These are phyloP conservation scores for Brachyhypopomus occidentalis DNA, from an alignment of 2,113 vertebrate genomes.

Conservation along the genomic window DNA sequence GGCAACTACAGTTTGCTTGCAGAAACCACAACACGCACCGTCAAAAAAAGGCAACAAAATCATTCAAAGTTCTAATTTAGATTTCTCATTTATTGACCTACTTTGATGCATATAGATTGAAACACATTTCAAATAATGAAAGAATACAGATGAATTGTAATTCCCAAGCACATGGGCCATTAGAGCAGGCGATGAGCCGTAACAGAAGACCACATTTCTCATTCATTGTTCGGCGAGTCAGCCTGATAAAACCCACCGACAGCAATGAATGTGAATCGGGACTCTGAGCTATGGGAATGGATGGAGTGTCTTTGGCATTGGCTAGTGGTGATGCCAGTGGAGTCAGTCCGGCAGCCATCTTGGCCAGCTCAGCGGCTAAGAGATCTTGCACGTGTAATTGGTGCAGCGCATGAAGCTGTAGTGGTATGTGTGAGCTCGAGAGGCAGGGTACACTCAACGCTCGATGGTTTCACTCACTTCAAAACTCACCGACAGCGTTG, in stretches of 20 bases:
- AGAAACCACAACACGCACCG: not conserved
- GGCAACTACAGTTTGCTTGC: not conserved
- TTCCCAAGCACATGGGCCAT: not conserved
- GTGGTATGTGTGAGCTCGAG: slow-evolving; percentile 54
- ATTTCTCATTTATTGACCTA: slow-evolving; percentile 23
- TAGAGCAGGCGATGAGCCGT: slow-evolving; percentile 8
- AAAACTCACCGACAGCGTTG: slow-evolving; percentile 98
- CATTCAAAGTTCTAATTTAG: slow-evolving; percentile 12
- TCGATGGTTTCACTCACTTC: slow-evolving; percentile 74
- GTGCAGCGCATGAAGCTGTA: slow-evolving; percentile 23
- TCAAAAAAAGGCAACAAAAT: slow-evolving; percentile 3
- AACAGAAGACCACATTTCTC: slow-evolving; percentile 63
- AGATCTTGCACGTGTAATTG: slow-evolving; percentile 26
- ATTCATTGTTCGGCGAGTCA: slow-evolving; percentile 74
- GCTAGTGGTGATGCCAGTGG: slow-evolving; percentile 26
- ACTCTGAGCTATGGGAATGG: slow-evolving; percentile 44
- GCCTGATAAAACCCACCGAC: slow-evolving; percentile 75
- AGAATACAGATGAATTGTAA: not conserved
- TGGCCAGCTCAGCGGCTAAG: slow-evolving; percentile 31
- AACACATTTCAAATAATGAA: slow-evolving; percentile 20
- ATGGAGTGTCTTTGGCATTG: slow-evolving; percentile 29
- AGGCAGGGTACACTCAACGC: slow-evolving; percentile 74
- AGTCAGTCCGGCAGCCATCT: slow-evolving; percentile 35
- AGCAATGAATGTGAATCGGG: slow-evolving; percentile 80
- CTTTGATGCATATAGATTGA: not conserved